Evolutionary conservation across 1,140 invertebrate species (phyloP).

Genomic region (Hycleus phaleratus): DNA sequence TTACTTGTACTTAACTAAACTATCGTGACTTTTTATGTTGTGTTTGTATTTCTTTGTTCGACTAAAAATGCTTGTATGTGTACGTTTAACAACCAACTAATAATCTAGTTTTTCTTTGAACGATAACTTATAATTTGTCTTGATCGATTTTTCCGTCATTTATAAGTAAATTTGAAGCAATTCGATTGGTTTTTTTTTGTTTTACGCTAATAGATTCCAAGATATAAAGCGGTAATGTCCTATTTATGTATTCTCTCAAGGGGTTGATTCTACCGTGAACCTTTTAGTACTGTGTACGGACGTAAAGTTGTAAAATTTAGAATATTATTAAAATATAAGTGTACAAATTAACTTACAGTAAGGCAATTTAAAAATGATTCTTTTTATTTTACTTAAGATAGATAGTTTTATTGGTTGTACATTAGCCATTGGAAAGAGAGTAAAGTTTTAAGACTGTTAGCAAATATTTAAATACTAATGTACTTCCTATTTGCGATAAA

Average conservation of each 20-base stretch:
- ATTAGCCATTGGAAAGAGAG: neutral
- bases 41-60: conserved; percentile 4
- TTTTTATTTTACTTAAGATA: no score
- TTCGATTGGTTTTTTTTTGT: no score
- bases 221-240: conserved; percentile 13
- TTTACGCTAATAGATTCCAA: no score
- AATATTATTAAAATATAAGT: conserved; percentile 27
- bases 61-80: neutral
- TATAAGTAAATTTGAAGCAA: no score
- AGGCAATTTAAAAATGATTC: no score
- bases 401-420: no score
- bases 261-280: conserved; percentile 29
- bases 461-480: conserved; percentile 24
- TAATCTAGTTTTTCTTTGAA: no score
- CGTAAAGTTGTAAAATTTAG: conserved; percentile 26
- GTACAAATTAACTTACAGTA: conserved; percentile 16
- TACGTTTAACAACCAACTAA: no score
- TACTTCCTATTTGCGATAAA: conserved; percentile 21
- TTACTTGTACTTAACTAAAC: conserved; percentile 9
- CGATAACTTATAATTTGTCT: no score
- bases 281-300: conserved; percentile 25
- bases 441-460: conserved; percentile 21
- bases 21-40: conserved; percentile 5
- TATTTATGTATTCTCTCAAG: conserved; percentile 27
- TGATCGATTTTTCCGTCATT: no score